Base-by-base conservation (phyloP, 2,888 invertebrate genomes). In the Tetheella fluctuosa region DNA sequence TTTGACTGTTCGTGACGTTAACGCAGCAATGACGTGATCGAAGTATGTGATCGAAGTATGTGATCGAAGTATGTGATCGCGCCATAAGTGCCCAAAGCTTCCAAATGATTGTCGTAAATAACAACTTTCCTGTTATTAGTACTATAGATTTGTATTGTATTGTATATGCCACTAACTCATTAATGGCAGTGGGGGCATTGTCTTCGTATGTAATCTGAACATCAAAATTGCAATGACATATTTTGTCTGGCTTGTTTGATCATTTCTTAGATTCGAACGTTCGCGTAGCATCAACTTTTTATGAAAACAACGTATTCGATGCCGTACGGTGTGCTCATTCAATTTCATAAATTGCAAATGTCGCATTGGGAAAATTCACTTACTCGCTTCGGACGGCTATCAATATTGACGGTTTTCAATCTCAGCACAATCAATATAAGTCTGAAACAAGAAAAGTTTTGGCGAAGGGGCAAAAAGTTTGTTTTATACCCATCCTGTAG, bases 331-430 rank as follows among this genome's bases (percentile, higher is more conserved):
- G 17, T 54, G 56, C 53, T 62, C 55, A 64, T 61, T 60, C 61
- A 59, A 65, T 65, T 65, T 59, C 54, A 61, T 58, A 48, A 58
- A 61, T 61, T 61, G 62, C 58, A 61, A 64, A 62, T 63, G 59
- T 42, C 59, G 52, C 61, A 58, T 59, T 52, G 58, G 34, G 58
- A 28, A 37, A 61, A 54, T 55, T 54, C 23, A 55, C 39, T 30
- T 39, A 54, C 37, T 4, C 10, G 34, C 34, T 52, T 58, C 5
- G 3, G 15, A 48, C 17, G 23, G 30, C 34, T 52, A 34, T 25
- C 57, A 52, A 48, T 58, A 52, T 58, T 52, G 52, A 15, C 52
- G 34, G 57, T 23, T 52, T 58, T 34, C 30, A 52, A 58, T 52
- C 17, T 58, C 30, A 20, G 30, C 20, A 54, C 34, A 55, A 34